Evolutionary conservation across 2,888 invertebrate species (phyloP).

Genomic region (Linyphia triangularis): DNA sequence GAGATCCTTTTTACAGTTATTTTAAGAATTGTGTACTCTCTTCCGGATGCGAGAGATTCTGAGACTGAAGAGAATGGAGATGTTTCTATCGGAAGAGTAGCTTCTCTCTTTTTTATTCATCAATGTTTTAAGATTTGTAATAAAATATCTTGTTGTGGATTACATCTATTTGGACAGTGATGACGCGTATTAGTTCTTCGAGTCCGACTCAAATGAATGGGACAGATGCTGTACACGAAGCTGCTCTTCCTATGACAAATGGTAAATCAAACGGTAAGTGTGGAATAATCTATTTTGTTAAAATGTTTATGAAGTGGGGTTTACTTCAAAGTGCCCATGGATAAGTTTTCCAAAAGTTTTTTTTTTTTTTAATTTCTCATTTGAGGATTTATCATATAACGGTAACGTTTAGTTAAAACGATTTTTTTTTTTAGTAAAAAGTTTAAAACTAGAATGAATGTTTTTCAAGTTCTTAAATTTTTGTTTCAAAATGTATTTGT

Average conservation of each 20-base stretch:
- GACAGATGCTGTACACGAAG: constrained; percentile 57
- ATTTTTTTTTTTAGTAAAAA: too few relatives aligned
- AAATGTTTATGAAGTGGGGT: not conserved
- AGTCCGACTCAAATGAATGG: constrained; percentile 68
- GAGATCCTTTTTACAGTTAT: not conserved
- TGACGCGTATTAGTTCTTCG: constrained; percentile 61
- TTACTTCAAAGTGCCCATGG: too few relatives aligned
- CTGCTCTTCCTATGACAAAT: constrained; percentile 53
- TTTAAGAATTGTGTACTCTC: not conserved
- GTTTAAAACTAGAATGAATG: too few relatives aligned
- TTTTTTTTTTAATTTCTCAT: too few relatives aligned
- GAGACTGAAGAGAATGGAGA: not conserved
- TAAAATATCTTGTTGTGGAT: constrained; percentile 28
- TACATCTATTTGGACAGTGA: constrained; percentile 25
- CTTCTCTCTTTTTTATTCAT: not conserved
- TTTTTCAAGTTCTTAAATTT: too few relatives aligned
- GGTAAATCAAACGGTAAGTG: constrained; percentile 48
- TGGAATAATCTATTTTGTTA: not conserved
- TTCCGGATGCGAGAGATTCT: not conserved
- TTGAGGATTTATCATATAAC: too few relatives aligned
- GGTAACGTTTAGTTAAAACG: too few relatives aligned
- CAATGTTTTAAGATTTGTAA: not conserved
- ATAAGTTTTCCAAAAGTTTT: too few relatives aligned
- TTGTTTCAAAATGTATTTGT: too few relatives aligned
- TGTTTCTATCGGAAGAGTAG: not conserved